Conservation (phyloP, 2,888 invertebrate species). For the Perizoma affinitatum region DNA sequence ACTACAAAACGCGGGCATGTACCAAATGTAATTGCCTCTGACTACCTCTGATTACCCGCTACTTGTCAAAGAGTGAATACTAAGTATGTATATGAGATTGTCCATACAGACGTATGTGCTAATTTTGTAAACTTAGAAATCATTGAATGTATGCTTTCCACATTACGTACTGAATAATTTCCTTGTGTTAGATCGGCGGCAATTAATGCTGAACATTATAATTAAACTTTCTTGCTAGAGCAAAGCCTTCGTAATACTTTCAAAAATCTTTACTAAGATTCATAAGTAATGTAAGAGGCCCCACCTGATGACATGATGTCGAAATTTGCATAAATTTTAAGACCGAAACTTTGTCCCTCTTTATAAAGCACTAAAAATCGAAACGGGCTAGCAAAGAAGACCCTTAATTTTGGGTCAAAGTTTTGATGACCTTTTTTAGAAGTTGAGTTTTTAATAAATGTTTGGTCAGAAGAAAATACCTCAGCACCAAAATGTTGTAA, state of each 20-base stretch:
- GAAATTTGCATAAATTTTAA: slow-evolving; percentile 77
- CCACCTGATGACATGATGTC: slow-evolving; percentile 67
- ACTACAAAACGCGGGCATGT: no score
- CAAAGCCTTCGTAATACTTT: not conserved
- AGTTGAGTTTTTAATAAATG: slow-evolving; percentile 28
- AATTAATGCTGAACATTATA: not conserved
- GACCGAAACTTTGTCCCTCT: slow-evolving; percentile 66
- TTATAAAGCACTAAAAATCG: slow-evolving; percentile 75
- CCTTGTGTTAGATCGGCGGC: no score
- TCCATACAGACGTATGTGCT: no score
- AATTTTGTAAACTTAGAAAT: no score
- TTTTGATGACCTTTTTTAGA: slow-evolving; percentile 26
- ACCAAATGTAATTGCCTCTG: no score
- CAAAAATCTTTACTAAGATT: slow-evolving; percentile 8
- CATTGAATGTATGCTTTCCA: no score
- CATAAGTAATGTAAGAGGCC: slow-evolving; percentile 62
- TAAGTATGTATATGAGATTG: no score
- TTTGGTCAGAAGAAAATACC: slow-evolving; percentile 8
- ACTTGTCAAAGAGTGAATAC: no score
- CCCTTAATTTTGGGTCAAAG: slow-evolving; percentile 52
- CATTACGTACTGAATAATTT: no score
- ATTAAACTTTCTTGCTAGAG: not conserved
- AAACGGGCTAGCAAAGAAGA: slow-evolving; percentile 73
- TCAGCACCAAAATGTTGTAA: not conserved
- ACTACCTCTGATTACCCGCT: no score